Base-by-base conservation (phyloP, 2,113 vertebrate species). In the Actenoides lindsayi region DNA sequence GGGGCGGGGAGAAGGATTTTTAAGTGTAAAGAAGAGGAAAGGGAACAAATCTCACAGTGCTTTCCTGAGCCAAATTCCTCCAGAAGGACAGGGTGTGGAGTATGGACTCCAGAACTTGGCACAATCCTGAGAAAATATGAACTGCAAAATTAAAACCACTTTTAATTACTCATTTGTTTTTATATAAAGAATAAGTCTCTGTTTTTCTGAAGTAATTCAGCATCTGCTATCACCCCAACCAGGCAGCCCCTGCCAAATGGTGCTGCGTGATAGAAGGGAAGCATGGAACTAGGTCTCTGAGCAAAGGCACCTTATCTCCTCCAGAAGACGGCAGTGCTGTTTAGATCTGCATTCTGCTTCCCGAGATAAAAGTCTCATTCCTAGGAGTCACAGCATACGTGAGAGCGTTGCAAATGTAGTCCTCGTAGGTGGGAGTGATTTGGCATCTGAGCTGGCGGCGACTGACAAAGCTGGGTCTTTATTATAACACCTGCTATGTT, bases 111-210 rank as follows among this genome's bases (percentile, higher is more conserved):
- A 74, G 80, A 35, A 65, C 73, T 59, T 96, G 93, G 91, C 91
- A 83, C 18, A 30, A 20, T 51, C 89, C 78, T 89, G 89, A 79
- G 73, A 76, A 95, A 94, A 77, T 63, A 35, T 1, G 8, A 96
- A 77, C 70, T 83, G 21, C 82, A 90, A 91, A 91, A 93, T 91
- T 87, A 93, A 95, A 95, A 31, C 59, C 87, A 87, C 54, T 94
- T 94, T 74, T 93, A 95, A 96, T 93, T 94, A 94, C 27, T 70
- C 16, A 56, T 89, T 94, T 82, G 37, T 65, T 96, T 96, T 94
- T 67, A 67, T 30, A 42, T 74, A 85, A 84, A 65, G 73, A 88
- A 13, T 37, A 82, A 79, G 28, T 54, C 51, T 88, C 56, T 93
- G 15, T 37, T 94, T 91, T 92, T 79, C 83, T 89, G 85, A 87